Evolutionary conservation across 2,797 vertebrate species (phyloP).

Genomic region (Vipera latastei): DNA sequence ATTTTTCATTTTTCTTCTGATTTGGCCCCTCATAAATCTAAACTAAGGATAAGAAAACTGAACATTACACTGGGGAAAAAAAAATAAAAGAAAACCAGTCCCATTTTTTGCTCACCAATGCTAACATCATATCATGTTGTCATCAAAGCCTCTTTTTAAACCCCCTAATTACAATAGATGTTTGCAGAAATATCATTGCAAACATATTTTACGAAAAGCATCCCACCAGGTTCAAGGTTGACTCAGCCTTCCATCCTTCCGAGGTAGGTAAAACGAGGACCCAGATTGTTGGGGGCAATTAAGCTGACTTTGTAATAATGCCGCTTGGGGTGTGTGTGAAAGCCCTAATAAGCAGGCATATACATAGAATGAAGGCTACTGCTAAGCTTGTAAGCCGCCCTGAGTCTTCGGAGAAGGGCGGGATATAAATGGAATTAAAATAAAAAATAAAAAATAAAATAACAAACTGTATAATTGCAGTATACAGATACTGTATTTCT

Average conservation of each 20-base stretch:
- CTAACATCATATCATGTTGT: background rate
- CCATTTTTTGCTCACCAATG: background rate
- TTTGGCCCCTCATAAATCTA: background rate
- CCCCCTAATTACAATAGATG: background rate
- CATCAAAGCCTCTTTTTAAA: background rate
- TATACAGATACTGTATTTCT: background rate
- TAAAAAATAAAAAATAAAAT: too few relatives aligned
- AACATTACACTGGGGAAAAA: background rate
- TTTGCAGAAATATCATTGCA: background rate
- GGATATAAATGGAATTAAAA: too few relatives aligned
- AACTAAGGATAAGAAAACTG: background rate
- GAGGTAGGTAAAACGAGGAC: too few relatives aligned
- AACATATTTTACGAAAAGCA: background rate
- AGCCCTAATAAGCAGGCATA: too few relatives aligned
- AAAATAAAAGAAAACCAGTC: background rate
- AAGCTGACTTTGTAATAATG: too few relatives aligned
- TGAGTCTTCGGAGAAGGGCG: too few relatives aligned
- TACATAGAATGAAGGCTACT: too few relatives aligned
- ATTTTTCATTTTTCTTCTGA: background rate
- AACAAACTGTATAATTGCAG: background rate
- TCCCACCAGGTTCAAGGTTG: too few relatives aligned
- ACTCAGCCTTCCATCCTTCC: too few relatives aligned
- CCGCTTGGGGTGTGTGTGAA: too few relatives aligned
- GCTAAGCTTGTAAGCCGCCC: too few relatives aligned
- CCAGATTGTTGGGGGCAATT: too few relatives aligned